Conservation (phyloP, 2,888 invertebrate species). For the Caenorhabditis angaria region DNA sequence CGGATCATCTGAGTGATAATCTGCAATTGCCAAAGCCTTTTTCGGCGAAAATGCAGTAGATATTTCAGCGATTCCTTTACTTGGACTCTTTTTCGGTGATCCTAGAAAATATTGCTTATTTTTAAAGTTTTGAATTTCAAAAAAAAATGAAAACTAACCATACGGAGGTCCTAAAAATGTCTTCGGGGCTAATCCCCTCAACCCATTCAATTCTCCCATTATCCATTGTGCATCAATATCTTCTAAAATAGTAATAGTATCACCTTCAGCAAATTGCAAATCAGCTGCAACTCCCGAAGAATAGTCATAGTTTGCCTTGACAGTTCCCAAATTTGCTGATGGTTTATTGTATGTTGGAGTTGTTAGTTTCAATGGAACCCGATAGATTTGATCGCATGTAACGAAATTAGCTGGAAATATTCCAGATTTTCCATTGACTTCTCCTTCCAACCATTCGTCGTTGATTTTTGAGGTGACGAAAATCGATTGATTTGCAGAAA, state of each 20-base stretch:
- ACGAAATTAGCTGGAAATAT: conserved; percentile 66
- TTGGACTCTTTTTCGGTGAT: conserved; percentile 35
- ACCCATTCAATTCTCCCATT: conserved; percentile 47
- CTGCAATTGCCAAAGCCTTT: conserved; percentile 38
- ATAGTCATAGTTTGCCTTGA: conserved; percentile 60
- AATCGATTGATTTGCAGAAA: conserved; percentile 54
- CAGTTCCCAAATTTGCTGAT: conserved; percentile 21
- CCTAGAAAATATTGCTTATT: background rate
- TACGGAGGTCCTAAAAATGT: conserved; percentile 48
- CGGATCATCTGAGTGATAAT: conserved; percentile 53
- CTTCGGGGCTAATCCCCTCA: conserved; percentile 59
- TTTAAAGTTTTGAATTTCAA: background rate
- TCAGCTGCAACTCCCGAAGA: conserved; percentile 53
- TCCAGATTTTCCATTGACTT: conserved; percentile 51
- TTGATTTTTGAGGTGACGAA: conserved; percentile 52
- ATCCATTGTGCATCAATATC: conserved; percentile 52
- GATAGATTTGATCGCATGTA: conserved; percentile 39
- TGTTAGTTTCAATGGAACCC: conserved; percentile 23
- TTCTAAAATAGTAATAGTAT: conserved; percentile 43
- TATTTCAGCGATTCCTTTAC: conserved; percentile 43
- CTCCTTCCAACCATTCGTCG: conserved; percentile 66
- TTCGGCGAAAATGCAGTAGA: conserved; percentile 37
- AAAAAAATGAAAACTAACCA: conserved; percentile 10
- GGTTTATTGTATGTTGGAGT: background rate
- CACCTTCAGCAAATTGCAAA: conserved; percentile 42